Evolutionary conservation across 2,888 invertebrate genomes (phyloP).

Genomic region (Volucella inanis): DNA sequence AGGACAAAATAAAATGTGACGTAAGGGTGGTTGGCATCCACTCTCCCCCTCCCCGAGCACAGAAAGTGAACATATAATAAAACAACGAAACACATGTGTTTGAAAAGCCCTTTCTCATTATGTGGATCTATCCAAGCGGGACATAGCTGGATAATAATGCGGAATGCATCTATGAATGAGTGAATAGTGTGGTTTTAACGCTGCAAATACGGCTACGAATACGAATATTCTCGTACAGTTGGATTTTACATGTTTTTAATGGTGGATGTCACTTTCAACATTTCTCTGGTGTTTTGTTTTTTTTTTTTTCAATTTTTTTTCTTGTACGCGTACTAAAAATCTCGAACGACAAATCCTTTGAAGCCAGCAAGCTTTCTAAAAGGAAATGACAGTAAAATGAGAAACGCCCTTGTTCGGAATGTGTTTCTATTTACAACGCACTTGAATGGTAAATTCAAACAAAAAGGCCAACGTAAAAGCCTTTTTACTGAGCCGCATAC

Average conservation of each 20-base stretch:
- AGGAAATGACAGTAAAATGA: conserved; percentile 58
- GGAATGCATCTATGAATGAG: conserved; percentile 68
- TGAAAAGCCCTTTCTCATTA: conserved; percentile 52
- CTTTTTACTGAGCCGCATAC: neutral
- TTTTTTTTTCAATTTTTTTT: neutral
- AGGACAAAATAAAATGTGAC: conserved; percentile 42
- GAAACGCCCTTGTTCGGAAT: conserved; percentile 31
- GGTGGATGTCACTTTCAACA: conserved; percentile 62
- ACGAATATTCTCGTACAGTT: neutral
- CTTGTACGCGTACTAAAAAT: conserved; percentile 25
- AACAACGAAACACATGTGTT: conserved; percentile 27
- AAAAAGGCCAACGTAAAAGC: conserved; percentile 13
- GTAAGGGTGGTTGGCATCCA: neutral
- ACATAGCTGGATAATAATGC: conserved; percentile 60
- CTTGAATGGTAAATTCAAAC: conserved; percentile 9
- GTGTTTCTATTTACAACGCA: conserved; percentile 6
- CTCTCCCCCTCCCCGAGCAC: neutral
- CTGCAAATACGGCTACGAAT: conserved; percentile 46
- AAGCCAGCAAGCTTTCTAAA: conserved; percentile 33
- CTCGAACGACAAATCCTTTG: conserved; percentile 50
- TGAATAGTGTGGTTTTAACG: conserved; percentile 70
- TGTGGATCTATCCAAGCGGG: conserved; percentile 59
- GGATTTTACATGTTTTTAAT: conserved; percentile 57
- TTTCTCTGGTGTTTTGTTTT: conserved; percentile 33
- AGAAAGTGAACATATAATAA: conserved; percentile 13